Evolutionary conservation across 2,888 invertebrate species (phyloP).

Genomic region (Tyria jacobaeae): DNA sequence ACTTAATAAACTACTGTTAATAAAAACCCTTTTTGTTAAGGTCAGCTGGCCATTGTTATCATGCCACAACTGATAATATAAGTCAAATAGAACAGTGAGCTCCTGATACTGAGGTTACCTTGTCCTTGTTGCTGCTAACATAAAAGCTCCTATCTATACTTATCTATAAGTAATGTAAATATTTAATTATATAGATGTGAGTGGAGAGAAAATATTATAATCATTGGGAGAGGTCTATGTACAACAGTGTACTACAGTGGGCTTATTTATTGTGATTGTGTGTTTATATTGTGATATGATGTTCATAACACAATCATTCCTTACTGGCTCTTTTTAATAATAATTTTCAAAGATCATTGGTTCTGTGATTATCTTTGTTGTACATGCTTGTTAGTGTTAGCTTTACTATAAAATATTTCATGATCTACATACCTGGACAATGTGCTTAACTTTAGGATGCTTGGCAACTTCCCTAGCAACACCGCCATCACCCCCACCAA

Average conservation of each 20-base stretch:
- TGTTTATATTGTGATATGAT: too few relatives aligned
- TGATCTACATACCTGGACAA: constrained; percentile 86
- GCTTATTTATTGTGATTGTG: too few relatives aligned
- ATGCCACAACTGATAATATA: constrained; percentile 2
- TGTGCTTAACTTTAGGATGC: constrained; percentile 94
- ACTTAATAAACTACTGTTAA: too few relatives aligned
- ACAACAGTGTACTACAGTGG: too few relatives aligned
- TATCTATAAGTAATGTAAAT: neutral
- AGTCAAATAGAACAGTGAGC: neutral
- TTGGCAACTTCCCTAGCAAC: constrained; percentile 98
- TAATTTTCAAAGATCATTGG: too few relatives aligned
- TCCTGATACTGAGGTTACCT: constrained; percentile 5
- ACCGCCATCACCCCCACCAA: constrained; percentile 99
- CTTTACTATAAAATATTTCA: neutral
- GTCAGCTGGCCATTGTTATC: neutral
- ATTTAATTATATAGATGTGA: neutral
- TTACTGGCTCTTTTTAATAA: too few relatives aligned
- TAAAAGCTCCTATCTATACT: neutral
- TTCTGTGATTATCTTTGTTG: neutral
- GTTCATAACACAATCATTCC: too few relatives aligned
- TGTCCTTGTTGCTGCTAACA: neutral
- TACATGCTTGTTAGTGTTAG: neutral
- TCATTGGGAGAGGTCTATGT: too few relatives aligned
- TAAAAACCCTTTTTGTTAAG: neutral
- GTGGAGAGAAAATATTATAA: too few relatives aligned